Base-by-base conservation (phyloP, 2,797 vertebrate species). In the Argya squamiceps region DNA sequence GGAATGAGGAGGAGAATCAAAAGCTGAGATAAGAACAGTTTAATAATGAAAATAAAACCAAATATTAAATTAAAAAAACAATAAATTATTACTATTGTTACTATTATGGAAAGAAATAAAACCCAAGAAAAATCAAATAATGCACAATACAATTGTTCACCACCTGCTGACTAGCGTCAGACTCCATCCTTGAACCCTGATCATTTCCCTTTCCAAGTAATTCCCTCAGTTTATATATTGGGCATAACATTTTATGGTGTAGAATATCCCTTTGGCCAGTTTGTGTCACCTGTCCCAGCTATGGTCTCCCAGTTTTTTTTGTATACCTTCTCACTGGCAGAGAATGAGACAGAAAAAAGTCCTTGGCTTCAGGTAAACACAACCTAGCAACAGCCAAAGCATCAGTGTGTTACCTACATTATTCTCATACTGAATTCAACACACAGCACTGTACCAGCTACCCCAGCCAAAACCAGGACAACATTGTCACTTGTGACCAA, bases 221-320 rank as follows among this genome's bases (percentile, higher is more conserved):
- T 24, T 53, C 17, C 11, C 34, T 18, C 17, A 30, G 15, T 34
- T 46, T 34, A 16, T 53, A 17, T 21, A 52, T 12, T 60, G 23
- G 2, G 3, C 7, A 23, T 37, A 23, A 16, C 0, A 1, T 59
- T 37, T 27, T 36, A 2, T 12, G 3, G 9, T 9, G 6, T 11
- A 44, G 20, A 39, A 34, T 29, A 39, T 30, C 7, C 7, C 13
- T 77, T 46, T 26, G 39, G 5, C 11, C 7, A 20, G 4, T 11
- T 46, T 34, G 20, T 53, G 24, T 34, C 55, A 21, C 34, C 9
- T 58, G 20, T 24, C 20, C 7, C 7, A 53, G 9, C 11, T 37
- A 37, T 37, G 37, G 37, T 58, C 24, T 24, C 20, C 7, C 6
- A 53, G 9, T 2, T 6, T 19, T 44, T 43, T 69, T 34, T 69